These are phyloP conservation scores for Charanyca ferruginea DNA, from an alignment of 2,888 invertebrate genomes.

Conservation along the genomic window DNA sequence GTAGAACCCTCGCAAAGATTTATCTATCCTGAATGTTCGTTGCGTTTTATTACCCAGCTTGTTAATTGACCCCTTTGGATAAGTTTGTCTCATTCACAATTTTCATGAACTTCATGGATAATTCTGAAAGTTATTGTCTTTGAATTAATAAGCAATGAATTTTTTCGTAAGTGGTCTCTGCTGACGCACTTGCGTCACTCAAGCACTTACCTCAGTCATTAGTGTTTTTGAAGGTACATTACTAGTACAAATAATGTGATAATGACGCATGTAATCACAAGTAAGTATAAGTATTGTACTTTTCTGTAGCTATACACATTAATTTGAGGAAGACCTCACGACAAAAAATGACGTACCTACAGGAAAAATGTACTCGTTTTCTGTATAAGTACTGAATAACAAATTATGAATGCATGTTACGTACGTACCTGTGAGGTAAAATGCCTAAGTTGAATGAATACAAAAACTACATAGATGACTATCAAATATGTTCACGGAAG, in stretches of 20 bases:
- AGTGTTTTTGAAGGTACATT: background rate
- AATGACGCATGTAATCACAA: conserved; percentile 23
- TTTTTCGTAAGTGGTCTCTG: no score
- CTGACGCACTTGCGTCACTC: no score
- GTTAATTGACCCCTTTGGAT: no score
- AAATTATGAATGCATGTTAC: background rate
- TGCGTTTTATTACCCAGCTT: background rate
- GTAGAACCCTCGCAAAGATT: background rate
- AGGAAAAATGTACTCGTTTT: conserved; percentile 2
- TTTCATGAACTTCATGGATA: no score
- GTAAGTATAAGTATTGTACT: background rate
- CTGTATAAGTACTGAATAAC: no score
- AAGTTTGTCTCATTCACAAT: no score
- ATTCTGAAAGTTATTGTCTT: no score
- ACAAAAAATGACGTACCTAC: conserved; percentile 17
- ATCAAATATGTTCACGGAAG: background rate
- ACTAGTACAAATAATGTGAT: background rate
- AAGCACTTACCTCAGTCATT: no score
- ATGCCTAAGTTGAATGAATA: background rate
- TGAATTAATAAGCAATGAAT: no score
- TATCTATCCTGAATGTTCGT: background rate
- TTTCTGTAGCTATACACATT: background rate
- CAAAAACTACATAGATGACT: background rate
- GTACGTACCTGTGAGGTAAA: background rate
- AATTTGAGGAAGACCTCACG: background rate